Evolutionary conservation across 2,888 invertebrate genomes (phyloP).

Genomic region (Ectemnius continuus): DNA sequence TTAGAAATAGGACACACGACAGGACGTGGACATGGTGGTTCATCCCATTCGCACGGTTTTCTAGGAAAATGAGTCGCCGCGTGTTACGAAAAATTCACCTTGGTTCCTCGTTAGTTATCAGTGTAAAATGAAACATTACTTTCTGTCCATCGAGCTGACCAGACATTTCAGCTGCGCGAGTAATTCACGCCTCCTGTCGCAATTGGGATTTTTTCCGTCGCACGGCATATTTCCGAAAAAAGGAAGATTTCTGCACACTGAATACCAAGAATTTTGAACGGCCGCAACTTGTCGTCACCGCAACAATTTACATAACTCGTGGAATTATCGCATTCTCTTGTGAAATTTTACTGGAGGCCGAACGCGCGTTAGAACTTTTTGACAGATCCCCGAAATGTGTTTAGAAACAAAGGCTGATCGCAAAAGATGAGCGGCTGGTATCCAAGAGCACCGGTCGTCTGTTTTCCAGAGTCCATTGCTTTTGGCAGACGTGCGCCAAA

Average conservation of each 20-base stretch:
- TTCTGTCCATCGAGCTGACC: conserved; percentile 72
- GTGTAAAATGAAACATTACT: conserved; percentile 53
- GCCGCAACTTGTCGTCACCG: neutral
- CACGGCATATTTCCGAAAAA: conserved; percentile 68
- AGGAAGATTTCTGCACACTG: neutral
- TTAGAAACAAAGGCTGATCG: no score
- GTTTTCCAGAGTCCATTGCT: no score
- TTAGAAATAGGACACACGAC: conserved; percentile 53
- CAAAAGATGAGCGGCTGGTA: no score
- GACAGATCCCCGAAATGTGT: no score
- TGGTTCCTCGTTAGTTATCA: neutral
- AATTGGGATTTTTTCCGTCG: conserved; percentile 72
- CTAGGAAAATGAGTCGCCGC: conserved; percentile 34
- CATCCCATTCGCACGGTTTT: conserved; percentile 76
- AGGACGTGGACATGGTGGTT: conserved; percentile 64
- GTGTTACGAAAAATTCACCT: conserved; percentile 14
- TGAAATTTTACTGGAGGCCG: no score
- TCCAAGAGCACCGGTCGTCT: no score
- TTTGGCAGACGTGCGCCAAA: no score
- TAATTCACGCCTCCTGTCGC: conserved; percentile 69
- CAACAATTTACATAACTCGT: no score
- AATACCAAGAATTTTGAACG: conserved; percentile 33
- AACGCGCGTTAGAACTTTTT: no score
- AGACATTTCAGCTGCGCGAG: conserved; percentile 73
- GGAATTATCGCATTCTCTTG: no score